These are phyloP conservation scores for Papilio polytes DNA, from an alignment of 1,140 invertebrate species.

Conservation along the genomic window DNA sequence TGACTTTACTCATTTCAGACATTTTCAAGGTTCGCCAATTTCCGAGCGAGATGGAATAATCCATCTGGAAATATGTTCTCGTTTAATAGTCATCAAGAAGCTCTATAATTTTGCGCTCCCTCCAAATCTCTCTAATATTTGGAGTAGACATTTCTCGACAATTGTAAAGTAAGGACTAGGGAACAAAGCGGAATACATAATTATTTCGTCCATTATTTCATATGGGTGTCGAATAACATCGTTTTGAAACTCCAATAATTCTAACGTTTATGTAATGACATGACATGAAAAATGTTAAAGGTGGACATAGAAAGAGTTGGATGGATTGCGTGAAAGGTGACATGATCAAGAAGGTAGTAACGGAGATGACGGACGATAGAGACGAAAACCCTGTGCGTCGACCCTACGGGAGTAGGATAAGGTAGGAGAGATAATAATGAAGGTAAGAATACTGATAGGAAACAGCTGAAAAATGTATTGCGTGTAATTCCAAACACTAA, in stretches of 20 bases:
- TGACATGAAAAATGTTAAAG: no score
- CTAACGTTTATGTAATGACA: no score
- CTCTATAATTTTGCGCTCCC: constrained; percentile 23
- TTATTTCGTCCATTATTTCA: constrained; percentile 1
- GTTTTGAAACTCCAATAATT: not conserved
- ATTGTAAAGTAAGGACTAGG: not conserved
- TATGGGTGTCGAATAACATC: not conserved
- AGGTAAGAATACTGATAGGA: no score
- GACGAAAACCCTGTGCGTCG: no score
- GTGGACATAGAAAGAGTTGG: no score
- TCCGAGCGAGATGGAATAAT: constrained; percentile 22
- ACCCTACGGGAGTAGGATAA: no score
- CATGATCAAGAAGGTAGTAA: no score
- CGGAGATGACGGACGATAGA: no score
- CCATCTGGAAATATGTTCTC: constrained; percentile 3
- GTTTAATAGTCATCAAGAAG: constrained; percentile 32
- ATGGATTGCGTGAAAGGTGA: no score
- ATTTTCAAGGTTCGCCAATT: constrained; percentile 35
- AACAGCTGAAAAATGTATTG: no score
- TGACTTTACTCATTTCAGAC: constrained; percentile 12
- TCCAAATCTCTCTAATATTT: constrained; percentile 24
- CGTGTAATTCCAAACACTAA: not conserved
- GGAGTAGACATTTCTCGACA: constrained; percentile 13
- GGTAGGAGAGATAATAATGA: no score
- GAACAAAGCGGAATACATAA: constrained; percentile 1